Percentiles rank a stretch among this genome's conserved stretches.
phyloP scores from a whole-genome alignment of 2,797 vertebrate genomes.

The Australoheros facetus region DNA sequence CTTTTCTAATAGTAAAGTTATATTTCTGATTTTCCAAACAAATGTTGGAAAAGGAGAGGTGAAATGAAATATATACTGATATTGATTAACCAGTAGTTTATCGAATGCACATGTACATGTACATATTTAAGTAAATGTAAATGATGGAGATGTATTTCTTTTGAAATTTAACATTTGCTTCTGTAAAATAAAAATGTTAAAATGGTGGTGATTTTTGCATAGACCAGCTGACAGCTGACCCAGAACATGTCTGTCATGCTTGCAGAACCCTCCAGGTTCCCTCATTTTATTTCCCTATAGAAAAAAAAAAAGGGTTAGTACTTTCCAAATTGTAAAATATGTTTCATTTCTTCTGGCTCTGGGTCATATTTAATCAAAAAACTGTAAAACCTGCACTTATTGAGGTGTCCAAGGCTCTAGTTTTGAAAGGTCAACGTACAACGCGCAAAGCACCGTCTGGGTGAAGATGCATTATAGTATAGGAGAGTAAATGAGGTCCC shows the following conservation, averaged over 20 bases:
- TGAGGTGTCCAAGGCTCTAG: background rate
- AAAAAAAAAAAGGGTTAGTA: background rate
- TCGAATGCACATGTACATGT: too few relatives aligned
- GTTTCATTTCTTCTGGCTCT: background rate
- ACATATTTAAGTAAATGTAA: too few relatives aligned
- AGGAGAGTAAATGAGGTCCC: background rate
- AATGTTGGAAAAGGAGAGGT: background rate
- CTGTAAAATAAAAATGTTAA: background rate
- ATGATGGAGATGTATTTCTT: too few relatives aligned
- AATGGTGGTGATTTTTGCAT: background rate
- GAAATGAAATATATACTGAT: background rate
- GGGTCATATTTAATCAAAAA: conserved; percentile 6
- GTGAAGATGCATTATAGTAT: background rate
- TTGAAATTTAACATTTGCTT: too few relatives aligned
- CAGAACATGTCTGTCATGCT: background rate
- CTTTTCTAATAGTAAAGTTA: background rate
- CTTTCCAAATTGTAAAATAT: background rate
- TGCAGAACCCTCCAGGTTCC: background rate
- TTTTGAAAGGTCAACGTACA: background rate
- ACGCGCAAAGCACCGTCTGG: background rate
- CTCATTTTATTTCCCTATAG: background rate
- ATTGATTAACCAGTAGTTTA: too few relatives aligned
- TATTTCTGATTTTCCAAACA: background rate
- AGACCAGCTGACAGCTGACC: background rate
- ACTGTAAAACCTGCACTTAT: background rate